These are phyloP conservation scores for Drosophila anomelani DNA, from an alignment of 2,888 invertebrate genomes.

Conservation along the genomic window DNA sequence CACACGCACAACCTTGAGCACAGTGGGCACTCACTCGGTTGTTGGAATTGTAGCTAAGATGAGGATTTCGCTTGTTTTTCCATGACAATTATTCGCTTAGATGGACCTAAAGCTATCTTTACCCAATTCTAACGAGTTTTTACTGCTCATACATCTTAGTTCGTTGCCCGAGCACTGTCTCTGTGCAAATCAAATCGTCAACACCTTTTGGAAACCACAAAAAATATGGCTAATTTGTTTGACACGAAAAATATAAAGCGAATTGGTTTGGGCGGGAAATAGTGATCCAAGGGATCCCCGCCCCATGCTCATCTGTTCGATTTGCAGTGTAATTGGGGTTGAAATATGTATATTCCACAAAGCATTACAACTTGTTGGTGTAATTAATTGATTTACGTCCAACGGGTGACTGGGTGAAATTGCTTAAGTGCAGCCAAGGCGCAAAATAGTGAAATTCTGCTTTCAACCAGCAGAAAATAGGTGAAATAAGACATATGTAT, in stretches of 20 bases:
- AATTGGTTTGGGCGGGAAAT: conserved; percentile 57
- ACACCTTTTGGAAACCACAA: conserved; percentile 53
- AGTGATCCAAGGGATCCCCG: conserved; percentile 11
- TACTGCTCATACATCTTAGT: neutral
- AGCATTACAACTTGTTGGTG: conserved; percentile 44
- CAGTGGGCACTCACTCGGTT: neutral
- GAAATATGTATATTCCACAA: conserved; percentile 48
- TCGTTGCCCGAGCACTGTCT: neutral
- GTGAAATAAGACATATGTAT: neutral
- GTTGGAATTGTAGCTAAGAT: neutral
- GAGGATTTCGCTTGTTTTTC: neutral
- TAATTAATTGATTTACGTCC: conserved; percentile 56
- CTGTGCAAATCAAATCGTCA: conserved; percentile 71
- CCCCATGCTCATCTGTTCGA: conserved; percentile 29
- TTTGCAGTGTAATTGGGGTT: conserved; percentile 64
- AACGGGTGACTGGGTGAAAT: conserved; percentile 33
- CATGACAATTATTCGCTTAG: neutral
- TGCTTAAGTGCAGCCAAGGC: conserved; percentile 14
- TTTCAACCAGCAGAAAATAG: neutral
- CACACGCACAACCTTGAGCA: conserved; percentile 21
- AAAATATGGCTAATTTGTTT: conserved; percentile 69
- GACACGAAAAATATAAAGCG: conserved; percentile 52
- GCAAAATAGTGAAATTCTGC: neutral
- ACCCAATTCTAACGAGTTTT: neutral
- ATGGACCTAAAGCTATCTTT: neutral